Evolutionary conservation across 2,888 invertebrate genomes (phyloP).

Genomic region (Platycnemis pennipes): DNA sequence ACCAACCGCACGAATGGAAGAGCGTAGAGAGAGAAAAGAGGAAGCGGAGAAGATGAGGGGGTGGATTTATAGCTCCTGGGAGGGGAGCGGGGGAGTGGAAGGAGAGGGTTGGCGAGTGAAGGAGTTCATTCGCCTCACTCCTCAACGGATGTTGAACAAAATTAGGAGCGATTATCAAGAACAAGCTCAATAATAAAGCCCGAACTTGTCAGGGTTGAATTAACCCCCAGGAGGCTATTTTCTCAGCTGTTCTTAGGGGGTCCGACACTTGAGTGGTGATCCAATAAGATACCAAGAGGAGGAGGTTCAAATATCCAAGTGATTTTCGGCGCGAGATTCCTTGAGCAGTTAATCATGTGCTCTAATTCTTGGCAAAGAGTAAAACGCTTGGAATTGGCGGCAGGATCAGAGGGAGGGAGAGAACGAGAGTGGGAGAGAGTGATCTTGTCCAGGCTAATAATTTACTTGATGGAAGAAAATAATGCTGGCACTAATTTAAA

Average conservation of each 20-base stretch:
- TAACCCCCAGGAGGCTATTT: neutral
- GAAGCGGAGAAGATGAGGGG: neutral
- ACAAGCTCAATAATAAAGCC: conserved; percentile 25
- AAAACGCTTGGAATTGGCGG: neutral
- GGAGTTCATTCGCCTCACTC: conserved; percentile 58
- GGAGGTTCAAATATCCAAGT: conserved; percentile 3
- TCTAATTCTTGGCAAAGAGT: neutral
- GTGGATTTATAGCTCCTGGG: neutral
- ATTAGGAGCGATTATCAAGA: conserved; percentile 38
- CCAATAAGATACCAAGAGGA: neutral
- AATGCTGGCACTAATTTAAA: neutral
- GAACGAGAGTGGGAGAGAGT: neutral
- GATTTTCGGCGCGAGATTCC: conserved; percentile 4
- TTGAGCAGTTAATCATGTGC: neutral
- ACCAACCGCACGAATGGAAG: neutral
- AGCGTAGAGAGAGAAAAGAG: neutral
- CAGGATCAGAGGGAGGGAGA: neutral
- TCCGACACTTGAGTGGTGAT: neutral
- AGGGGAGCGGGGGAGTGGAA: neutral
- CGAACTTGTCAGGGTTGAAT: neutral
- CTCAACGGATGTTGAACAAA: conserved; percentile 36
- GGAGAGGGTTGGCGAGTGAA: neutral
- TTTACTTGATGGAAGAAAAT: neutral
- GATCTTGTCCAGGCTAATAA: neutral
- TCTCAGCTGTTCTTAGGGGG: neutral